Evolutionary conservation across 2,113 vertebrate genomes (phyloP), one percentile per base, ranked within the genome.

Genomic region (Sinocyclocheilus grahami): DNA sequence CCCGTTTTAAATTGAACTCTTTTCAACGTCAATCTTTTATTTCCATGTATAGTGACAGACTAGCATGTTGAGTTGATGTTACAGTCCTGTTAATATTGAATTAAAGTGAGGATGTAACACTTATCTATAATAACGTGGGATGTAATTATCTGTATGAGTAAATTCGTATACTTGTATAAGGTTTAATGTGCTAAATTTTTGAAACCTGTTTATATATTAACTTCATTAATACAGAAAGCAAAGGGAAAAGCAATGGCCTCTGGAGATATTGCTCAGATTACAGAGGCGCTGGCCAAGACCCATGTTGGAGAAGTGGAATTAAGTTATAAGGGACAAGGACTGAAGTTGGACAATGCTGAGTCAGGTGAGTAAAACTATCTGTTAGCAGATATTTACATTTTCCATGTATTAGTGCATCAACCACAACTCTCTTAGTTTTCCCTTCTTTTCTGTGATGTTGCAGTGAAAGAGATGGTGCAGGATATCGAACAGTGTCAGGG

Each of bases 241-340:
- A 37, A 48, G 42, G 42, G 42, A 11, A 46, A 42, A 81, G 20
- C 30, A 76, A 99, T 99, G 98, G 97, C 98, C 30, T 96, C 97
- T 13, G 97, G 96, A 90, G 95, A 97, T 89, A 97, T 99, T 81
- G 90, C 94, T 27, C 95, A 97, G 90, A 92, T 99, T 87, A 96
- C 95, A 0, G 96, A 98, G 87, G 97, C 96, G 0, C 95, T 99
- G 89, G 96, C 97, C 91, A 97, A 96, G 92, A 95, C 97, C 24
- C 96, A 95, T 90, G 97, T 99, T 53, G 95, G 94, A 0, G 97
- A 96, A 0, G 96, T 95, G 88, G 97, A 98, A 90, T 91, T 99
- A 88, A 98, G 97, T 89, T 99, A 99, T 92, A 98, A 97, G 94
- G 98, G 97, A 87, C 96, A 95, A 90, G 96, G 96, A 48, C 94